Evolutionary conservation across 2,888 invertebrate genomes (phyloP).

Genomic region (Leucoma salicis): DNA sequence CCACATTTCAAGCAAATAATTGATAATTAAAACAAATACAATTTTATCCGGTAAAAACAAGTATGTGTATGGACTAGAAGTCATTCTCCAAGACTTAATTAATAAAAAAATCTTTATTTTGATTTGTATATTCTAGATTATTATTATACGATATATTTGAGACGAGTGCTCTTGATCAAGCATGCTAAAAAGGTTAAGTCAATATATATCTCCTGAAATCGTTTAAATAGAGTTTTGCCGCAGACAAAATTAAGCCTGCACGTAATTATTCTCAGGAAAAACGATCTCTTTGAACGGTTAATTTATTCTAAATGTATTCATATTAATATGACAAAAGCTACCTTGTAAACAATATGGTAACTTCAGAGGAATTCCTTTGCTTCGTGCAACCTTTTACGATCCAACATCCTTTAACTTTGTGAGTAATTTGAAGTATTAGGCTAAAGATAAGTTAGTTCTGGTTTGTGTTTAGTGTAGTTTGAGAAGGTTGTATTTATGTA

Average conservation of each 20-base stretch:
- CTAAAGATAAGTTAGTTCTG: constrained; percentile 21
- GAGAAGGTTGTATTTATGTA: constrained; percentile 2
- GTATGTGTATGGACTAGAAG: no score
- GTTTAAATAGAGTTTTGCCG: constrained; percentile 9
- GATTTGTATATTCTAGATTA: no score
- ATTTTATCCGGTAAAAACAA: no score
- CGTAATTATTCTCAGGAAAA: constrained; percentile 23
- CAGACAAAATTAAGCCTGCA: constrained; percentile 4
- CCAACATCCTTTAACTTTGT: constrained; percentile 32
- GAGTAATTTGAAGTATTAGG: constrained; percentile 38
- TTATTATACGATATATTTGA: no score
- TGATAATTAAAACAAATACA: no score
- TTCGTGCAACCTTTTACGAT: constrained; percentile 30
- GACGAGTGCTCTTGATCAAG: background rate
- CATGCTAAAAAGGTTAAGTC: background rate
- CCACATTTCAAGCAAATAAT: no score
- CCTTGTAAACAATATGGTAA: constrained; percentile 42
- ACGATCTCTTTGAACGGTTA: constrained; percentile 36
- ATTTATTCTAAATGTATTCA: constrained; percentile 43
- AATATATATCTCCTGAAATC: constrained; percentile 5
- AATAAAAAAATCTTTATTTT: no score
- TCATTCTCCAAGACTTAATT: no score
- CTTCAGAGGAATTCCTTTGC: constrained; percentile 45
- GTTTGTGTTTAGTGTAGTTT: constrained; percentile 16
- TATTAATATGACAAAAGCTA: constrained; percentile 51